Evolutionary conservation across 2,113 vertebrate species (phyloP).

Genomic region (Himantopus leucocephalus): DNA sequence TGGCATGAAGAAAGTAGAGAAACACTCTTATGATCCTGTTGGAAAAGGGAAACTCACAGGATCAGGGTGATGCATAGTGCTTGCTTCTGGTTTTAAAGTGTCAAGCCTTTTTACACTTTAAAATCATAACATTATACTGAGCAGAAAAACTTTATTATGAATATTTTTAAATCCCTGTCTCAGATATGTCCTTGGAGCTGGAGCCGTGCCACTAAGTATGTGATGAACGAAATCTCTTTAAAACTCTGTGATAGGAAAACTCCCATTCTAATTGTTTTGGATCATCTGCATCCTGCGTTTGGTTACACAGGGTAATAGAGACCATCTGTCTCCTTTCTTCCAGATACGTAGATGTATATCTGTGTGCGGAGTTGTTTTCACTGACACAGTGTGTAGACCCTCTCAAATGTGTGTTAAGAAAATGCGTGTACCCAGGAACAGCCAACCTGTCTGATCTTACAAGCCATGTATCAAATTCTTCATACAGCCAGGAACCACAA

Average conservation of each 20-base stretch:
- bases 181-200: neutral
- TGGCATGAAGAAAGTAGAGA: neutral
- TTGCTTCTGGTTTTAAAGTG: neutral
- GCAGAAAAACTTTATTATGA: neutral
- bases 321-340: neutral
- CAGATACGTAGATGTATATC: neutral
- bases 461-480: neutral
- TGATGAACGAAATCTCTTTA: neutral
- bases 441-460: neutral
- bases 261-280: neutral
- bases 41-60: neutral
- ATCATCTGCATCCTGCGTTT: conserved; percentile 19
- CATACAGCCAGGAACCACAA: neutral
- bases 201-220: neutral
- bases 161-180: neutral
- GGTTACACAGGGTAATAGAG: neutral
- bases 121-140: neutral
- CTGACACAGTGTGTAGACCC: neutral
- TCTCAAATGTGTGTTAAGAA: neutral
- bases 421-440: neutral
- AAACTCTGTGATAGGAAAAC: neutral
- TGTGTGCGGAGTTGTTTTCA: neutral
- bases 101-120: neutral
- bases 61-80: neutral
- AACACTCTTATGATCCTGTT: neutral